phyloP scores from a whole-genome alignment of 1,140 invertebrate genomes.

The Drosophila kanapiae region DNA sequence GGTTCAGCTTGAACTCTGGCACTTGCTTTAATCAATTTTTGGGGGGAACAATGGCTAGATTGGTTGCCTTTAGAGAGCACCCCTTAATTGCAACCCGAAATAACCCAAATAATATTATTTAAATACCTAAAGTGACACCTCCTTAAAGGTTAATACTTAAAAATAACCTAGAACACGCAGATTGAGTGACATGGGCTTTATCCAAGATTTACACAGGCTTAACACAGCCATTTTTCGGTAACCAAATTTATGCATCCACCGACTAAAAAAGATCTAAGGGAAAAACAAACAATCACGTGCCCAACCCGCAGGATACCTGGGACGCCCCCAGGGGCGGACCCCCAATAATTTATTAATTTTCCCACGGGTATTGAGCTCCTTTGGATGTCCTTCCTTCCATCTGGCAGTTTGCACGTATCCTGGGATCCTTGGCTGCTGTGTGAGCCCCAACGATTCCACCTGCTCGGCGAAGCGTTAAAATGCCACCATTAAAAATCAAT shows the following conservation, averaged over 20 bases:
- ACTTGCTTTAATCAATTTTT: not conserved
- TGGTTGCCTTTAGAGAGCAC: not conserved
- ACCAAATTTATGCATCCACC: slow-evolving; percentile 10
- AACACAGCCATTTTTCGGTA: slow-evolving; percentile 1
- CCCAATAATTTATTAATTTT: slow-evolving; percentile 55
- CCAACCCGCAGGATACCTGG: not conserved
- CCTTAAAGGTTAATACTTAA: not conserved
- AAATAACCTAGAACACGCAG: not conserved
- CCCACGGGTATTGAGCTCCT: slow-evolving; percentile 34
- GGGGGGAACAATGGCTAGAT: too few species aligned
- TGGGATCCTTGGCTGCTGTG: slow-evolving; percentile 11
- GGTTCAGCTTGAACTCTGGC: too few species aligned
- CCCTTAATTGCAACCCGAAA: not conserved
- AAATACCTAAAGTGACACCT: not conserved
- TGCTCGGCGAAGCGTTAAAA: slow-evolving; percentile 70
- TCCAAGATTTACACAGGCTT: slow-evolving; percentile 4
- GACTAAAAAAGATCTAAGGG: slow-evolving; percentile 1
- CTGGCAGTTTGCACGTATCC: slow-evolving; percentile 58
- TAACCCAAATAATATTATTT: not conserved
- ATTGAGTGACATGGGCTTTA: not conserved
- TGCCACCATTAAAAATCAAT: slow-evolving; percentile 82
- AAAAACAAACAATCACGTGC: slow-evolving; percentile 41
- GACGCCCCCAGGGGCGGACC: not conserved
- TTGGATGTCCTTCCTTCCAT: slow-evolving; percentile 2
- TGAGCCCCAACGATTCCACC: slow-evolving; percentile 19